Conservation (phyloP, 2,113 vertebrate species). For the Osmerus eperlanus region DNA sequence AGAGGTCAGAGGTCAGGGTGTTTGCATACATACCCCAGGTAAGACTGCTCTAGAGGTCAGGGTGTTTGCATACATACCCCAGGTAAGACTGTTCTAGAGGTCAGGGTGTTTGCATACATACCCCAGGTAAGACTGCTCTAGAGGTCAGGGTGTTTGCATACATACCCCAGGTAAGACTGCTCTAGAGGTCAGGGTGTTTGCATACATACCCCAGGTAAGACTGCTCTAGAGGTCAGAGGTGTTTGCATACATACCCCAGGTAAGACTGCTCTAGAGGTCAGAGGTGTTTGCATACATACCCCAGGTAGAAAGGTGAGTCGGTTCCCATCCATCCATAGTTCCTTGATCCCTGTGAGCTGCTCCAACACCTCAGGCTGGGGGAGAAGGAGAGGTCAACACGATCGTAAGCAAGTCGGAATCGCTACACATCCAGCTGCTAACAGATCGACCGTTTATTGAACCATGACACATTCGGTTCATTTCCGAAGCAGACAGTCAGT, state of each 20-base stretch:
- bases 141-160: not conserved
- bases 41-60: not conserved
- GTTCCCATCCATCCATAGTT: constrained; percentile 98
- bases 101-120: constrained; percentile 49
- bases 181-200: not conserved
- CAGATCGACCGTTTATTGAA: not conserved
- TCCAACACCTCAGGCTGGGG: constrained; percentile 96
- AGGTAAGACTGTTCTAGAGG: not conserved
- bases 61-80: no score
- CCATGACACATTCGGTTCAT: not conserved
- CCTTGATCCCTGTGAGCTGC: constrained; percentile 90
- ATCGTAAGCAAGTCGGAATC: not conserved
- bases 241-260: no score
- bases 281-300: constrained; percentile 65
- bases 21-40: no score
- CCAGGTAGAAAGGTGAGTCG: constrained; percentile 93
- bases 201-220: constrained; percentile 83
- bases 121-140: constrained; percentile 79
- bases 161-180: not conserved
- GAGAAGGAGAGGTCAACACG: constrained; percentile 20
- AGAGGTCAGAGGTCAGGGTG: no score
- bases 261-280: not conserved
- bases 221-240: not conserved
- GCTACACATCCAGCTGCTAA: not conserved
- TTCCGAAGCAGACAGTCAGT: not conserved